phyloP scores from a whole-genome alignment of 2,888 invertebrate species.

The Petrolisthes manimaculis region DNA sequence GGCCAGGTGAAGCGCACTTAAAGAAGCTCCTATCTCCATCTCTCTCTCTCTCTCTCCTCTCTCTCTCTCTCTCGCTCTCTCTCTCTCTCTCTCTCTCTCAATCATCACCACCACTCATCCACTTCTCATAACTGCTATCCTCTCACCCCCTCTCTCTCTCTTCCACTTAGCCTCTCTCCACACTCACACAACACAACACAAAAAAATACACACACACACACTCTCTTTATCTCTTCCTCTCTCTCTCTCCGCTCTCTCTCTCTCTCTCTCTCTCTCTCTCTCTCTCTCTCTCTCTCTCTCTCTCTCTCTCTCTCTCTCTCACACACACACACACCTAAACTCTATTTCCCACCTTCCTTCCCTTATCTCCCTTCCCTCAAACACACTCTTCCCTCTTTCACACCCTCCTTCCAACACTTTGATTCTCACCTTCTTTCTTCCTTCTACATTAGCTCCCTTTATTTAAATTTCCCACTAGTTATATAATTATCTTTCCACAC shows the following conservation, averaged over 20 bases:
- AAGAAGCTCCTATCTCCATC: not conserved
- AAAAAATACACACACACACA: not conserved
- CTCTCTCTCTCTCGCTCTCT: not conserved
- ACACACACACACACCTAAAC: not conserved
- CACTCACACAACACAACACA: not conserved
- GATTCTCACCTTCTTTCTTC: not conserved
- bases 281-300: slow-evolving; percentile 17
- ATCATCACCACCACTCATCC: not conserved
- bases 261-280: not conserved
- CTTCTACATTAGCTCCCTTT: not conserved
- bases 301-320: slow-evolving; percentile 26
- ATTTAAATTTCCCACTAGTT: not conserved
- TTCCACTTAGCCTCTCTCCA: not conserved
- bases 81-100: not conserved
- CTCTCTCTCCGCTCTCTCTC: not conserved
- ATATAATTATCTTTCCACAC: not conserved
- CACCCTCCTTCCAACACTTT: not conserved
- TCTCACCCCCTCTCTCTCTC: not conserved
- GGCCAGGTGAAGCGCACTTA: not conserved
- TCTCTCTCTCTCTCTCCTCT: slow-evolving; percentile 1
- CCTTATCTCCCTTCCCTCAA: not conserved
- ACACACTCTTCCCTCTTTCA: not conserved
- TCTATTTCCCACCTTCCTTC: not conserved
- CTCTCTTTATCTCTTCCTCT: not conserved
- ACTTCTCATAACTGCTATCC: not conserved